Evolutionary conservation across 2,797 vertebrate species (phyloP).

Genomic region (Neosilurus mollespiculum): DNA sequence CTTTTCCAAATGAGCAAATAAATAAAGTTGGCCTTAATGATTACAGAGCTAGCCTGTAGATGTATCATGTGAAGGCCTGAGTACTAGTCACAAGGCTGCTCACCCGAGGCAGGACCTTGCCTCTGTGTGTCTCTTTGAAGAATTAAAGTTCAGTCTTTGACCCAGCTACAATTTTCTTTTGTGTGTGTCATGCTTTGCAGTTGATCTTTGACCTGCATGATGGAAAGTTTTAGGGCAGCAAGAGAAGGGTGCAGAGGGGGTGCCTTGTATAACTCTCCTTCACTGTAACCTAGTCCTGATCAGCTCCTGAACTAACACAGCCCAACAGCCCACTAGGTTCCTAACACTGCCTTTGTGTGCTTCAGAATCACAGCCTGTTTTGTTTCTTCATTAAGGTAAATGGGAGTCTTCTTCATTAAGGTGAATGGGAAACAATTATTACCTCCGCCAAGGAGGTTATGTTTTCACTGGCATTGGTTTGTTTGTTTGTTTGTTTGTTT

Average conservation of each 20-base stretch:
- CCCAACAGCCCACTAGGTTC: constrained; percentile 8
- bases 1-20: constrained; percentile 44
- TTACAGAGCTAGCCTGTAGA: constrained; percentile 46
- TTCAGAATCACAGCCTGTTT: constrained; percentile 13
- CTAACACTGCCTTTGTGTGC: not conserved
- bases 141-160: constrained; percentile 47
- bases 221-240: constrained; percentile 49
- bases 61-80: constrained; percentile 64
- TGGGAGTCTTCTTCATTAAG: constrained; percentile 11
- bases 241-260: constrained; percentile 32
- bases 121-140: constrained; percentile 50
- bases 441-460: no score
- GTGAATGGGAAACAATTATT: constrained; percentile 41
- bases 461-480: no score
- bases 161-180: constrained; percentile 50
- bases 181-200: constrained; percentile 55
- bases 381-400: constrained; percentile 24
- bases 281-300: constrained; percentile 22
- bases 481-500: no score
- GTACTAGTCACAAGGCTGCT: constrained; percentile 64
- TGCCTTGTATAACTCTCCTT: constrained; percentile 40
- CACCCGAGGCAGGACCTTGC: constrained; percentile 50
- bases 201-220: constrained; percentile 55
- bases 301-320: constrained; percentile 13
- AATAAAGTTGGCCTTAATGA: constrained; percentile 54